Base-by-base conservation (phyloP, 2,888 invertebrate genomes). In the Amiota mariae region DNA sequence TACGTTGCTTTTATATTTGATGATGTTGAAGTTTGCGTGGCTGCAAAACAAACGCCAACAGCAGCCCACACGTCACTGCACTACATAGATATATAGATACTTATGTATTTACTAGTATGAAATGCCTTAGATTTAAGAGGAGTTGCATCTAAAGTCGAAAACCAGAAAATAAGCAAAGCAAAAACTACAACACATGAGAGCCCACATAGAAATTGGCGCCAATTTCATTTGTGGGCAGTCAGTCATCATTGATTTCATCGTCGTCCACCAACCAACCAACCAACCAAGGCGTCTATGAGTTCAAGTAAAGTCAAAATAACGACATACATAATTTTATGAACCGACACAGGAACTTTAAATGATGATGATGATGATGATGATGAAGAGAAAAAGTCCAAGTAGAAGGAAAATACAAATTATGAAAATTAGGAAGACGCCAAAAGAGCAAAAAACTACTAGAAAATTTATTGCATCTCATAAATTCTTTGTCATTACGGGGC, bases 151-250 rank as follows among this genome's bases (percentile, higher is more conserved):
- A 36, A 71, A 61, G 20, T 13, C 15, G 49, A 57, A 59, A 24
- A 24, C 51, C 54, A 59, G 72, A 61, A 73, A 24, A 59, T 8
- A 59, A 6, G 49, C 15, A 48, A 6, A 36, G 36, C 36, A 36
- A 36, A 36, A 36, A 36, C 56, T 46, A 57, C 63, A 59, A 59
- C 59, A 48, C n/a, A 24, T 24, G 67, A 46, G 63, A 51, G 48
- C 75, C 76, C 77, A 78, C 71, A 70, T 76, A 74, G 77, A 76
- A 78, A 80, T 77, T 78, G 80, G 78, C 78, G 80, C 78, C 78
- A 76, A 78, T 64, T 59, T 72, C 51, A 64, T 46, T 64, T 36
- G 51, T 49, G 64, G 59, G 71, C 46, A 64, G 71, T 15, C 51
- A 63, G 36, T 15, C 63, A 12, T n/a, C 63, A 64, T 36, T 36